Base-by-base conservation (phyloP, 2,797 vertebrate genomes). In the Chaetodon trifasciatus region DNA sequence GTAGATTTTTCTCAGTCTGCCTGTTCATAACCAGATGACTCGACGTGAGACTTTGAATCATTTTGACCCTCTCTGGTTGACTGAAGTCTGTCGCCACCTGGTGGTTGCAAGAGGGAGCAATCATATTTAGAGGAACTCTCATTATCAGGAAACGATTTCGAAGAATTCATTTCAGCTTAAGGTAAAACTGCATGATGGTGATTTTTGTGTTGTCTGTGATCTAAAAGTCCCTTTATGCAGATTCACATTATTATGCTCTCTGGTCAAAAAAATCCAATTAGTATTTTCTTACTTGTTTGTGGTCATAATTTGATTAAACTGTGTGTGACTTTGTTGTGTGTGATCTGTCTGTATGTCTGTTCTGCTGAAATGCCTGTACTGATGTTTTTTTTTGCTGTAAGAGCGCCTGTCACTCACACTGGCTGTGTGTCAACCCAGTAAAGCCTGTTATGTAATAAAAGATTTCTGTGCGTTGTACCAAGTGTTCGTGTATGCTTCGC, bases 381-480 rank as follows among this genome's bases (percentile, higher is more conserved):
- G 73, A 66, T 79, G 72, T 13, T n/a, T 17, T 65, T 90, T 1
- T 91, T 82, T 73, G 63, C 49, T 85, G 82, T 84, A 62, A 44
- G 53, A 69, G 74, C 46, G 62, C 68, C 78, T 84, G 70, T 71
- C 63, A 39, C 63, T 85, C 62, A n/a, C 78, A 66, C 65, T 83
- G 84, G 82, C 80, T 82, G 71, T 73, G 73, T 87, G 76, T 90
- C 76, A 87, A 82, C 81, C 88, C 81, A 78, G 70, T 85, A 86
- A 92, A 93, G 89, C 80, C 78, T 90, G 84, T 95, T 95, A 91
- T 85, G 89, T 93, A 94, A 94, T 92, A 93, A 94, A 94, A 70
- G 24, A 89, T 85, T 73, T 87, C 44, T 88, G 86, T 92, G 78
- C 74, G 67, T 86, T 86, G 79, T 81, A 74, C 70, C 66, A 60